These are phyloP conservation scores for Sarcoramphus papa DNA, from an alignment of 2,797 vertebrate genomes.

Conservation along the genomic window DNA sequence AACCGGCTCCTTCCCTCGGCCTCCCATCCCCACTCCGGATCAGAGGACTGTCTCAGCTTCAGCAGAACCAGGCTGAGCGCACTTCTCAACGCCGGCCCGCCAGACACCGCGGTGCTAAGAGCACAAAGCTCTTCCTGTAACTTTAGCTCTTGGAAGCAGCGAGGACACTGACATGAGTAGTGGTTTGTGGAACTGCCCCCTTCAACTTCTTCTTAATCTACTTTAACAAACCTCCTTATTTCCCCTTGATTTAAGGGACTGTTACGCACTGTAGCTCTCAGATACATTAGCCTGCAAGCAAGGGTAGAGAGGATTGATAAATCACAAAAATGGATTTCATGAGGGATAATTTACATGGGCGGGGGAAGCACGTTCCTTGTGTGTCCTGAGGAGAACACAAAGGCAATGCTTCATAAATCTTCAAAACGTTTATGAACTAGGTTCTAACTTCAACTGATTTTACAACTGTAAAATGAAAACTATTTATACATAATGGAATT, in stretches of 20 bases:
- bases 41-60: neutral
- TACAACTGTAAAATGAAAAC: conserved; percentile 1
- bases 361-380: neutral
- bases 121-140: neutral
- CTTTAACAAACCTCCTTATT: neutral
- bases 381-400: neutral
- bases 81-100: rapidly evolving
- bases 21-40: rapidly evolving
- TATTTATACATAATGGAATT: neutral
- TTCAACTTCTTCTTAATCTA: neutral
- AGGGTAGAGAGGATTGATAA: conserved; percentile 31
- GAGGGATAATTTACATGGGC: neutral
- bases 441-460: neutral
- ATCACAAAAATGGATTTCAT: conserved; percentile 46
- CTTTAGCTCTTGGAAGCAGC: neutral
- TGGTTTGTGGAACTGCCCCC: neutral
- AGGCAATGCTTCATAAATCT: neutral
- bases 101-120: rapidly evolving
- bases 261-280: neutral
- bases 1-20: neutral
- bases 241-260: conserved; percentile 38
- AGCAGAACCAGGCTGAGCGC: neutral
- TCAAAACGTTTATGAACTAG: neutral
- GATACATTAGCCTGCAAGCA: neutral
- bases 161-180: neutral